Evolutionary conservation across 2,797 vertebrate species (phyloP), one percentile per base, ranked within the genome.

Genomic region (Tolypeutes matacus): DNA sequence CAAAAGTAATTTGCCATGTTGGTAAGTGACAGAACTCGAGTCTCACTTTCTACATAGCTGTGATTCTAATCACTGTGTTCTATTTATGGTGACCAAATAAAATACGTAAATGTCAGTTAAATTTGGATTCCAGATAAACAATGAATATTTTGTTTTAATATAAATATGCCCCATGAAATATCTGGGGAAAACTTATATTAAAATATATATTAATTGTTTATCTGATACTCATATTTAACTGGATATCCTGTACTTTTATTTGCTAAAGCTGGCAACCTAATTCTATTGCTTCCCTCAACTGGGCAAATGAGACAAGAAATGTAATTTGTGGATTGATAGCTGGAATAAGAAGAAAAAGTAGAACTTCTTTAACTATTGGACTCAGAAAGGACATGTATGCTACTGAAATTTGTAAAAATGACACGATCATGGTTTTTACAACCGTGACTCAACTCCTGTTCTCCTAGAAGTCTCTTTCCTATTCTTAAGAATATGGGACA

Each of bases 61-160:
- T n/a, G 23, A 94, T 75, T 89, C 67, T 53, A 76, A 21, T 20
- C 2, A 49, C 20, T 20, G 15, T 62, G 58, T 39, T 89, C 29
- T 49, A 62, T 11, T 29, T 39, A 69, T 39, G 17, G 31, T 62
- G 51, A 53, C 20, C 23, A 89, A 18, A 73, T 31, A 90, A 36
- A 34, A 77, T 14, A 39, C 4, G 25, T 17, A 5, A 18, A 8
- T n/a, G 12, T 69, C 31, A 84, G 23, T 86, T 80, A 81, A 86
- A 21, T 80, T 39, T 65, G 60, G 93, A 88, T 73, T 85, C 90
- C 62, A 81, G 77, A 77, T 46, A 93, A 65, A 65, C 2, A 83
- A 51, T 8, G 73, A 86, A 60, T 29, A 88, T 72, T n/a, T 53
- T 94, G 42, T 78, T n/a, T 67, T 67, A 70, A 27, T 49, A 17